Base-by-base conservation (phyloP, 2,113 vertebrate genomes). In the Pleuronectes platessa region DNA sequence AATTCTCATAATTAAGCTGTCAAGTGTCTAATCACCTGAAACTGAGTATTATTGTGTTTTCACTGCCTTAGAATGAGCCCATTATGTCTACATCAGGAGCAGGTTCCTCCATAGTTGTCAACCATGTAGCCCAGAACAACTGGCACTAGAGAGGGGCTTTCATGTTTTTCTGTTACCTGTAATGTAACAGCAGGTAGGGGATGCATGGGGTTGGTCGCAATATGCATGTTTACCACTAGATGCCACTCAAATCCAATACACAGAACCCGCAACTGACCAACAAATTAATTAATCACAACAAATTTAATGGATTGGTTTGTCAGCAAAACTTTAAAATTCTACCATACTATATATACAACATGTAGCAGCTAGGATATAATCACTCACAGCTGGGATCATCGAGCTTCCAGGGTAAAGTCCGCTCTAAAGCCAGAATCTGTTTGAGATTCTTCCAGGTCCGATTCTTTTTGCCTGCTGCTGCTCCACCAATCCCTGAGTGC, bases 381-480 rank as follows among this genome's bases (percentile, higher is more conserved):
- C 61, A 89, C 98, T 96, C 92, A 99, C 97, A 99, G 95, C 93
- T 98, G 65, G 98, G 96, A 93, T 99, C 96, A 60, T 92, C 95
- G 77, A 97, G 92, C 93, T 96, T 97, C 98, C 97, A 99, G 31
- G 97, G 96, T 88, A 99, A 94, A 58, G 96, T 95, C 90, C 96
- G 96, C 95, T 99, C 98, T 53, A 96, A 94, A 86, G 96, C 95
- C 75, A 98, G 95, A 89, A 99, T 98, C 92, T 99, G 98, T 92
- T 99, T 99, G 76, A 99, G 96, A 92, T 99, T 99, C 93, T 99
- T 99, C 98, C 98, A 99, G 78, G 97, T 97, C 89, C 98, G 94
- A 78, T 97, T 99, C 94, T 99, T 99, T 92, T 99, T 99, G 87
- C 98, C 97, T 82, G 97, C 97, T 68, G 96, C 96, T 68, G 96